These are phyloP conservation scores for Clostera curtula DNA, from an alignment of 2,888 invertebrate genomes.

Conservation along the genomic window DNA sequence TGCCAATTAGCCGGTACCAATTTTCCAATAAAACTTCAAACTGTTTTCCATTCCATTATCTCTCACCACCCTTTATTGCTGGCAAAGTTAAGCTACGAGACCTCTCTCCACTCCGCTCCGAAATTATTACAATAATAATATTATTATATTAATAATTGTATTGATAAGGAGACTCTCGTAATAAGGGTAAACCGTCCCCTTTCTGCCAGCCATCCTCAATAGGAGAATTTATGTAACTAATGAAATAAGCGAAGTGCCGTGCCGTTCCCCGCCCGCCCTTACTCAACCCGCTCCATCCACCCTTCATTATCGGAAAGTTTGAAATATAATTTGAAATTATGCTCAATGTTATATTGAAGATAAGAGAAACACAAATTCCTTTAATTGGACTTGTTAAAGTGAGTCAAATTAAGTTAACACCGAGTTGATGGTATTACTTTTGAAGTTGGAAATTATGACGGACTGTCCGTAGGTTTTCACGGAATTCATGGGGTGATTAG, in stretches of 20 bases:
- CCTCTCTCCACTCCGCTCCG: conserved; percentile 60
- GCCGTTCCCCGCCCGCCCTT: conserved; percentile 37
- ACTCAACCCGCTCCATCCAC: conserved; percentile 57
- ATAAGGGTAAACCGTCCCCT: conserved; percentile 75
- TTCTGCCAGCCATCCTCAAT: conserved; percentile 74
- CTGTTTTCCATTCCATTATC: conserved; percentile 76
- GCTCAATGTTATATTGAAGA: conserved; percentile 76
- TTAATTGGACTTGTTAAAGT: conserved; percentile 76
- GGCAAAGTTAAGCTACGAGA: conserved; percentile 70
- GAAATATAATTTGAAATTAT: conserved; percentile 76
- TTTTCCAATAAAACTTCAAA: conserved; percentile 75
- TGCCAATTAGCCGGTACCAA: conserved; percentile 72
- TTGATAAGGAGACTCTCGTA: conserved; percentile 76
- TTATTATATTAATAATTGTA: conserved; percentile 76
- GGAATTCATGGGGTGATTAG: conserved; percentile 57
- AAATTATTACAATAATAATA: conserved; percentile 76
- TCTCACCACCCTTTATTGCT: conserved; percentile 72
- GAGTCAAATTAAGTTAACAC: conserved; percentile 76
- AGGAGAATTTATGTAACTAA: conserved; percentile 76
- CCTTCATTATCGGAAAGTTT: conserved; percentile 76
- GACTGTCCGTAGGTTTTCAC: conserved; percentile 54
- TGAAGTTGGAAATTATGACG: conserved; percentile 70
- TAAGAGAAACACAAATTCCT: conserved; percentile 76
- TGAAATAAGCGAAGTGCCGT: conserved; percentile 73
- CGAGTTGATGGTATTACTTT: conserved; percentile 75